Conservation (phyloP, 2,888 invertebrate species). For the Rotaria macrura region DNA sequence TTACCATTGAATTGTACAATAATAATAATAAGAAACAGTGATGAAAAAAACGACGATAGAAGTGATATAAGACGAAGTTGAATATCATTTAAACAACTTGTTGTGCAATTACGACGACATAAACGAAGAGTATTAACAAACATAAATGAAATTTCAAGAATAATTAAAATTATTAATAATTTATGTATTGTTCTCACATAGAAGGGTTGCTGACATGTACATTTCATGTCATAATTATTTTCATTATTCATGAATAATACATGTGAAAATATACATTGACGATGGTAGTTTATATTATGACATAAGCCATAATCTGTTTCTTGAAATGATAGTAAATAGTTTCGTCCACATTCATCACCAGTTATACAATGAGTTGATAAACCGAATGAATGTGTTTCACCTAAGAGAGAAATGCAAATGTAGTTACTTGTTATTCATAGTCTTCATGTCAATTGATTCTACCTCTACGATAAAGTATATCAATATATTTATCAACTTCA, state of each 20-base stretch:
- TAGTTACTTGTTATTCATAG: too few species aligned
- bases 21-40: background rate
- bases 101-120: background rate
- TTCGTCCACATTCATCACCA: background rate
- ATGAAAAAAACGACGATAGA: background rate
- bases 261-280: background rate
- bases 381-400: background rate
- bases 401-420: background rate
- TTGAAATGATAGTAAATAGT: background rate
- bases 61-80: background rate
- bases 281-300: background rate
- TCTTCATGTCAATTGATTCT: background rate
- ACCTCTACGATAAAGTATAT: background rate
- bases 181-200: background rate
- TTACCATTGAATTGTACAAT: background rate
- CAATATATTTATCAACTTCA: slow-evolving; percentile 1
- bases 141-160: background rate
- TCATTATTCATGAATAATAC: background rate
- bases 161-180: background rate
- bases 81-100: background rate
- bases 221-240: background rate
- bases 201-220: background rate
- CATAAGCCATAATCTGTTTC: background rate
- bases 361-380: background rate
- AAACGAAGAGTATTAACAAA: slow-evolving; percentile 1